A percentile compares a stretch with the other conserved stretches of the same genome.
phyloP scores from a whole-genome alignment of 92 coral and sea anemone species.

The Palythoa grandis region DNA sequence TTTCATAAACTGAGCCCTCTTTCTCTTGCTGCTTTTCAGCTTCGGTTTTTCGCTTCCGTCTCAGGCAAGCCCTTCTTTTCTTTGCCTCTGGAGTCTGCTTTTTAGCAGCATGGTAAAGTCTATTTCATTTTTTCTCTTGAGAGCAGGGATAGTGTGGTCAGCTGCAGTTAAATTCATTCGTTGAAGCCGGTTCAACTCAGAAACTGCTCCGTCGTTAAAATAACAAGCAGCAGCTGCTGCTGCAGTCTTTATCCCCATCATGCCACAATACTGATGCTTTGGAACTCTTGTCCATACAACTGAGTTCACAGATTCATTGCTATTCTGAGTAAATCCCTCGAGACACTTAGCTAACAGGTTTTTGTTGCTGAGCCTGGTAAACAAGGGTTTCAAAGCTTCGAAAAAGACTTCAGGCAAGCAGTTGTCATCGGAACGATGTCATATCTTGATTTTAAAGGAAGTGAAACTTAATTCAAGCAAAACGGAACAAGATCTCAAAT shows the following conservation, averaged over 20 bases:
- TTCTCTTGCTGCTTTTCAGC: slow-evolving; percentile 36
- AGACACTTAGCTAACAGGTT: slow-evolving; percentile 16
- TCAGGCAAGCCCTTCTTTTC: slow-evolving; percentile 33
- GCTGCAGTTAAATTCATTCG: slow-evolving; percentile 29
- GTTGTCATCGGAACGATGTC: too few relatives aligned
- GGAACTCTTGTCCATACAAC: slow-evolving; percentile 26
- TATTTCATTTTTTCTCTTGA: slow-evolving; percentile 17
- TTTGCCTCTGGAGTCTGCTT: slow-evolving; percentile 21
- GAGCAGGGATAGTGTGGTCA: slow-evolving; percentile 32
- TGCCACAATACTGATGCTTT: slow-evolving; percentile 27
- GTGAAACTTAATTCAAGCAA: neutral
- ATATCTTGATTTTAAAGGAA: neutral
- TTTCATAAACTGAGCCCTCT: slow-evolving; percentile 21
- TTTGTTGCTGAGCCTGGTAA: slow-evolving; percentile 14
- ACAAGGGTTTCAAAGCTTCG: too few relatives aligned
- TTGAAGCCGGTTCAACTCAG: slow-evolving; percentile 7
- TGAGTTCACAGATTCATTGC: slow-evolving; percentile 5
- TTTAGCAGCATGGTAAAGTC: slow-evolving; percentile 34
- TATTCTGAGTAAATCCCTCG: slow-evolving; percentile 17
- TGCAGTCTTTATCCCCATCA: slow-evolving; percentile 26
- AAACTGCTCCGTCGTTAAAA: slow-evolving; percentile 23
- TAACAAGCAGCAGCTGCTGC: slow-evolving; percentile 34
- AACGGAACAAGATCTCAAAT: slow-evolving; percentile 21
- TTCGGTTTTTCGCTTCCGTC: slow-evolving; percentile 16
- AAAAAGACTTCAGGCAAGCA: too few relatives aligned